Evolutionary conservation across 2,113 vertebrate species (phyloP).

Genomic region (Nymphicus hollandicus): DNA sequence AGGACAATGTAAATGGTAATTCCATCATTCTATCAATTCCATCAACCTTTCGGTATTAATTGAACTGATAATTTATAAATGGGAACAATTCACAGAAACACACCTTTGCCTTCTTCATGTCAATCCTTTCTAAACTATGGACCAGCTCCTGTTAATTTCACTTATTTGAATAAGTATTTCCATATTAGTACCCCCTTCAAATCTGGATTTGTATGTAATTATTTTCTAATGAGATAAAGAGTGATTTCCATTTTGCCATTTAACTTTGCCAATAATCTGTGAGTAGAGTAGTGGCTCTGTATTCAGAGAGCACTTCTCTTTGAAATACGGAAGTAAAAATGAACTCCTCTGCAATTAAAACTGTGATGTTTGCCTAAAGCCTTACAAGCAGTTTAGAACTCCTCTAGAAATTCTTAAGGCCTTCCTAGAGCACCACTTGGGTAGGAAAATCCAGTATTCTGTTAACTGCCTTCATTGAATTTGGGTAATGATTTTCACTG

Average conservation of each 20-base stretch:
- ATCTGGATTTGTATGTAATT: not conserved
- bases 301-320: not conserved
- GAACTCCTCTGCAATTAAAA: not conserved
- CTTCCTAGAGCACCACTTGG: not conserved
- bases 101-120: not conserved
- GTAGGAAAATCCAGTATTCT: not conserved
- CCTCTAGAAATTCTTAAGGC: not conserved
- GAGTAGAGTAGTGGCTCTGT: not conserved
- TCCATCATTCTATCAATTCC: not conserved
- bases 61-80: not conserved
- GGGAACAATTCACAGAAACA: not conserved
- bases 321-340: not conserved
- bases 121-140: not conserved
- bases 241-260: not conserved
- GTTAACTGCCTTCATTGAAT: not conserved
- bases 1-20: not conserved
- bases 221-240: not conserved
- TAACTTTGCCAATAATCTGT: not conserved
- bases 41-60: not conserved
- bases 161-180: not conserved
- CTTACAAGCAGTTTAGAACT: not conserved
- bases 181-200: not conserved
- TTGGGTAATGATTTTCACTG: not conserved
- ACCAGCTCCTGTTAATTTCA: not conserved
- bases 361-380: not conserved